Evolutionary conservation across 1,140 invertebrate species (phyloP).

Genomic region (Neodiprion virginianus): DNA sequence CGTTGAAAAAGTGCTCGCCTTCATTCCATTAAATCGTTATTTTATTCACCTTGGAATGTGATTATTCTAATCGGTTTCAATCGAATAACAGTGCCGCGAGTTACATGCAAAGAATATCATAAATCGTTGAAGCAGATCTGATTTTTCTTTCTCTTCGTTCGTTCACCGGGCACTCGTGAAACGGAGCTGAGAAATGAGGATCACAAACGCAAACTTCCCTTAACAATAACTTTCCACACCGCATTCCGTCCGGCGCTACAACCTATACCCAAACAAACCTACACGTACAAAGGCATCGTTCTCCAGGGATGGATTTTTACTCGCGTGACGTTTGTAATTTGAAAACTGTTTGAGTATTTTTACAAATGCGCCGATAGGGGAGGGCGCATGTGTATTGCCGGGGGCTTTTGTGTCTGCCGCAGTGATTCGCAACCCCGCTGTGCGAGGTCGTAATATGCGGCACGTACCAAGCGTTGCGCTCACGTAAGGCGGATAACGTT

Average conservation of each 20-base stretch:
- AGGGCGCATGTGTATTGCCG: no score
- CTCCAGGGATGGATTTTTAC: background rate
- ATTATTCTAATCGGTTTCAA: background rate
- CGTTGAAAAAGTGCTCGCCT: no score
- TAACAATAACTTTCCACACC: background rate
- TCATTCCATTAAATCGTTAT: no score
- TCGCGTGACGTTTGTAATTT: background rate
- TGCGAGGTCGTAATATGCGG: no score
- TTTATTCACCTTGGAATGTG: background rate
- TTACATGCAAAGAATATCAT: background rate
- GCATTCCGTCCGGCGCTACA: no score
- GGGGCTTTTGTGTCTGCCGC: no score
- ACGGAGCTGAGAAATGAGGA: background rate
- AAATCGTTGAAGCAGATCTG: background rate
- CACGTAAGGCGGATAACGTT: no score
- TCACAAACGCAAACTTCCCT: background rate
- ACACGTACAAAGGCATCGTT: no score
- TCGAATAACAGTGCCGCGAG: background rate
- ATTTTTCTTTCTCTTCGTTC: background rate
- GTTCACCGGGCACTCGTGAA: background rate
- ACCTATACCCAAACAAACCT: no score
- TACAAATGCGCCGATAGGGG: no score
- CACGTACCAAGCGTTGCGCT: no score
- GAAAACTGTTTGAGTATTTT: background rate
- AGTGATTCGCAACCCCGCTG: no score